phyloP scores from a whole-genome alignment of 2,113 vertebrate genomes.

The Stegostoma tigrinum region DNA sequence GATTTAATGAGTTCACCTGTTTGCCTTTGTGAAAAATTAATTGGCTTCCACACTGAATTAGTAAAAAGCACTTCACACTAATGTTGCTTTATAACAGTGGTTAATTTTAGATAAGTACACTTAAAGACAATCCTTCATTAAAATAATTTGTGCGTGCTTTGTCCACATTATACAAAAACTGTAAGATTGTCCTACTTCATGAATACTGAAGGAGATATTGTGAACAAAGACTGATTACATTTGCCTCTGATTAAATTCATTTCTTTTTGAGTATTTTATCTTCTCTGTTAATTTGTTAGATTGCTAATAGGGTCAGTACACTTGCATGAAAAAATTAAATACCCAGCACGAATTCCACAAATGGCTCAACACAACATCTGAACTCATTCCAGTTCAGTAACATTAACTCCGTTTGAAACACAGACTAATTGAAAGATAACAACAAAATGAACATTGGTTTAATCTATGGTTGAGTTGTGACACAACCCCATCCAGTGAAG shows the following conservation, averaged over 20 bases:
- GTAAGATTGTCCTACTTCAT: neutral
- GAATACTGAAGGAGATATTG: neutral
- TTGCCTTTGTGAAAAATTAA: slow-evolving; percentile 59
- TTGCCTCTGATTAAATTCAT: neutral
- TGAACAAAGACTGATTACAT: neutral
- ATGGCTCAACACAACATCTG: neutral
- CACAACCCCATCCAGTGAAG: neutral
- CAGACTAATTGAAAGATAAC: neutral
- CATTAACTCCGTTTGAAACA: neutral
- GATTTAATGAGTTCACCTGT: slow-evolving; percentile 59
- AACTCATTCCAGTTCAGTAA: neutral
- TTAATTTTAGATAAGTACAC: slow-evolving; percentile 40
- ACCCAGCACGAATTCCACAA: neutral
- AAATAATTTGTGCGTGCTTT: neutral
- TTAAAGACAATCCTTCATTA: neutral
- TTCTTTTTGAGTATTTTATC: neutral
- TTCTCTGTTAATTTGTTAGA: neutral
- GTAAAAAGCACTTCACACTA: slow-evolving; percentile 57
- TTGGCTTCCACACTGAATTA: slow-evolving; percentile 62
- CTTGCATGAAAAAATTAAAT: neutral
- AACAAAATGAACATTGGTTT: neutral
- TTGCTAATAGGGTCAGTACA: neutral
- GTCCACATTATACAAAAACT: neutral
- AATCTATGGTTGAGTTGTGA: neutral
- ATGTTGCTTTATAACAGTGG: slow-evolving; percentile 40